Base-by-base conservation (phyloP, 1,140 invertebrate species). In the Neotoxoptera formosana region DNA sequence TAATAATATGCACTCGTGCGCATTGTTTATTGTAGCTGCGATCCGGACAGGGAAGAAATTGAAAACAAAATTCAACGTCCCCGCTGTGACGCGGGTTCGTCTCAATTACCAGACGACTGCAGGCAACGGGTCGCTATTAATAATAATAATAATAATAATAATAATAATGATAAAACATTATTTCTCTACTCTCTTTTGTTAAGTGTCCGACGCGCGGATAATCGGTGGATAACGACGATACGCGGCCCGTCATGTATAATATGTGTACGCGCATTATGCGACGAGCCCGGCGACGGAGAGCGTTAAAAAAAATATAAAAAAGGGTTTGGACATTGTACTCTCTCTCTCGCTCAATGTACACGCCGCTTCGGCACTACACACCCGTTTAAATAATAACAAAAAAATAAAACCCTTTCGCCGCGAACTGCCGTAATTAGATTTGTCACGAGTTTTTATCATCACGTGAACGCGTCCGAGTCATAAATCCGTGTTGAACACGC, bases 131-230 rank as follows among this genome's bases (percentile, higher is more conserved):
- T 36, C 25, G 67, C 90, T 89, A 91, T 81, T 92, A 81, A 91
- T 76, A 81, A 53, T 34, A n/a, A 89, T 51, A 47, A 48, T 48
- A 25, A 87, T n/a, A n/a, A n/a, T n/a, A 41, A 41, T n/a, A 48
- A 91, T 91, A 67, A 91, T 91, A 86, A 91, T 67, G 56, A 67
- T 76, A 92, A 83, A 76, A 92, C 76, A 34, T 81, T 91, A 47
- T 91, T 91, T 83, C 90, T 45, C 60, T n/a, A 21, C 21, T 53
- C 30, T 76, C 56, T 67, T 92, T 83, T 92, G 25, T 83, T 34
- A 76, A 92, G 91, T 92, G 91, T 81, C 91, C 91, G 76, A 92
- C 47, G n/a, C 48, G 88, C 67, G 91, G 47, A 92, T 92, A 92
- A 92, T 92, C 67, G n/a, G 11, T 36, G 90, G 60, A 48, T 53